Conservation (phyloP, 2,888 invertebrate genomes). For the Agrochola lychnidis region DNA sequence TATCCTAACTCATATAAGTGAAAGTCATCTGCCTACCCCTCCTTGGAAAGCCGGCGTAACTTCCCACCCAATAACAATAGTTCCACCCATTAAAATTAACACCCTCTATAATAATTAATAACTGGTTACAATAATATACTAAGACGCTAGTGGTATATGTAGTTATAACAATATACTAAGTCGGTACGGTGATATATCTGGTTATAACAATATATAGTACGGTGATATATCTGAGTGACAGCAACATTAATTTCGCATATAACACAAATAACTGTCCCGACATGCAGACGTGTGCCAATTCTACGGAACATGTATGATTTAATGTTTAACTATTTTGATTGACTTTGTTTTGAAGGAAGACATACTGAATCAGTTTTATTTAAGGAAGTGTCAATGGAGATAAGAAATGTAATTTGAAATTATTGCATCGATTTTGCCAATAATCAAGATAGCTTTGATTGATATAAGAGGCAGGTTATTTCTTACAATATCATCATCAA, state of each 20-base stretch:
- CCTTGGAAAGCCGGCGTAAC: neutral
- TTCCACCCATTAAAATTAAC: conserved; percentile 30
- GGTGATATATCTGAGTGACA: conserved; percentile 56
- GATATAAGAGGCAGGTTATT: too few relatives aligned
- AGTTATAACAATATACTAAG: conserved; percentile 14
- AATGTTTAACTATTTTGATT: conserved; percentile 11
- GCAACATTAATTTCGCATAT: conserved; percentile 49
- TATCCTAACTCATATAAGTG: neutral
- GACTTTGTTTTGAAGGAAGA: conserved; percentile 31
- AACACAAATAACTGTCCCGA: conserved; percentile 30
- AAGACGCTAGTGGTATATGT: conserved; percentile 16
- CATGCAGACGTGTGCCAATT: conserved; percentile 37
- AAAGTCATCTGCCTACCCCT: neutral
- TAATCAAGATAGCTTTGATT: neutral
- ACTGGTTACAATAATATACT: conserved; percentile 24
- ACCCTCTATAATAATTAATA: conserved; percentile 51
- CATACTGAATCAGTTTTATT: neutral
- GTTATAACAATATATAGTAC: neutral
- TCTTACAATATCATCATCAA: too few relatives aligned
- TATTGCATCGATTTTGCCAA: neutral
- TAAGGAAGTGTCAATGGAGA: too few relatives aligned
- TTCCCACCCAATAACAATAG: conserved; percentile 15
- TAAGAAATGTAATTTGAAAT: neutral
- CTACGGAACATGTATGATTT: conserved; percentile 8
- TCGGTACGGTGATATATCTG: neutral